Conservation (phyloP, 2,113 vertebrate genomes). For the Conger conger region DNA sequence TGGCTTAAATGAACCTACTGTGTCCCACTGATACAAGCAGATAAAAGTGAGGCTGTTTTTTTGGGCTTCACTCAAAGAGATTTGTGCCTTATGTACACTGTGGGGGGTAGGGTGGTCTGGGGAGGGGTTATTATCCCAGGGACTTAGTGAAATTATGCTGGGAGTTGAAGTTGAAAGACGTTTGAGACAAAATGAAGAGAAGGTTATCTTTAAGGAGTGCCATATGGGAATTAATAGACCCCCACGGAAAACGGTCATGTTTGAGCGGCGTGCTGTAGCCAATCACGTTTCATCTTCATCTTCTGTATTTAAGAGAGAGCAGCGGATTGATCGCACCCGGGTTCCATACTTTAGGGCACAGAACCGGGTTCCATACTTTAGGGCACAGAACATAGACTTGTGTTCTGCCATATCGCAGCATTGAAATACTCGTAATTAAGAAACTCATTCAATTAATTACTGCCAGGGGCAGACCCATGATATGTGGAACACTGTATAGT, state of each 20-base stretch:
- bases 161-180: constrained; percentile 11
- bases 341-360: constrained; percentile 2
- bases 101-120: constrained; percentile 24
- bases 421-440: not conserved
- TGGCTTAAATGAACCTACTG: constrained; percentile 37
- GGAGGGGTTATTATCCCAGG: constrained; percentile 18
- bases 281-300: constrained; percentile 37
- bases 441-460: constrained; percentile 17
- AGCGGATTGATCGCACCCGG: constrained; percentile 35
- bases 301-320: constrained; percentile 40
- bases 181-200: constrained; percentile 47
- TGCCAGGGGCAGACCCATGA: not conserved
- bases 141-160: constrained; percentile 40
- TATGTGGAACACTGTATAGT: not conserved
- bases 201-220: constrained; percentile 54
- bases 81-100: constrained; percentile 24
- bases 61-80: constrained; percentile 1
- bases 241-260: not conserved
- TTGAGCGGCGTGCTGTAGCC: constrained; percentile 37
- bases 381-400: constrained; percentile 15
- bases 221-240: constrained; percentile 33
- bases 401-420: not conserved
- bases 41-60: constrained; percentile 60
- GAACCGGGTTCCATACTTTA: not conserved
- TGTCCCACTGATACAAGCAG: constrained; percentile 50